Conservation (phyloP, 2,888 invertebrate species). For the Perdita meconis region DNA sequence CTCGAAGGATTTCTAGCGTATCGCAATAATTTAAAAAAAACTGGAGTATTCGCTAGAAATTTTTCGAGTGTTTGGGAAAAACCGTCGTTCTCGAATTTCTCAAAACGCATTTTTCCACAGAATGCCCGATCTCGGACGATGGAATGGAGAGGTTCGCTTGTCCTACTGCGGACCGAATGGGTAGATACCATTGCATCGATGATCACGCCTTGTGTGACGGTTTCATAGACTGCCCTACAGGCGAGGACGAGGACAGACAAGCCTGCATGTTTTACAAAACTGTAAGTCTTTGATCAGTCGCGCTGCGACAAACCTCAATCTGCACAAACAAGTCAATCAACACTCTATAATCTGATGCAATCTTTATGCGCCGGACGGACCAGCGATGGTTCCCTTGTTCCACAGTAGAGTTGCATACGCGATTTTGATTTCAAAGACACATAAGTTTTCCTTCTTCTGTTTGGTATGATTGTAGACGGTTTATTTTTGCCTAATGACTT, state of each 20-base stretch:
- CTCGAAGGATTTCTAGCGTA: too few relatives aligned
- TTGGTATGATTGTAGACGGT: too few relatives aligned
- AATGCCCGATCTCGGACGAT: constrained; percentile 96
- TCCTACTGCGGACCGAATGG: constrained; percentile 95
- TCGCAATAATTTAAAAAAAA: too few relatives aligned
- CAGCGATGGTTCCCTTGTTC: background rate
- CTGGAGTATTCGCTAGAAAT: background rate
- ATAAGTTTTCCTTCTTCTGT: background rate
- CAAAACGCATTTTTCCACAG: constrained; percentile 85
- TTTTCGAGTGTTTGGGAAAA: too few relatives aligned
- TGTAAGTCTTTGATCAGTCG: constrained; percentile 86
- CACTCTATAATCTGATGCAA: constrained; percentile 10
- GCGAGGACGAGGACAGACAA: constrained; percentile 96
- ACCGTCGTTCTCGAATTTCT: too few relatives aligned
- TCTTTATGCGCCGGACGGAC: background rate
- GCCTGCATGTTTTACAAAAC: constrained; percentile 99
- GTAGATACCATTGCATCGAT: constrained; percentile 97
- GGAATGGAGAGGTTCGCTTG: constrained; percentile 98
- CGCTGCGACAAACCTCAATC: background rate
- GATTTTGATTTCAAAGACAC: constrained; percentile 5
- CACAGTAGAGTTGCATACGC: background rate
- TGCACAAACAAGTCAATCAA: constrained; percentile 24
- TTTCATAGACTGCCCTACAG: constrained; percentile 96
- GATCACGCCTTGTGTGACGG: constrained; percentile 98
- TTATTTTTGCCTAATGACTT: too few relatives aligned